Evolutionary conservation across 2,113 vertebrate species (phyloP), one percentile per base, ranked within the genome.

Genomic region (Pristiophorus japonicus): DNA sequence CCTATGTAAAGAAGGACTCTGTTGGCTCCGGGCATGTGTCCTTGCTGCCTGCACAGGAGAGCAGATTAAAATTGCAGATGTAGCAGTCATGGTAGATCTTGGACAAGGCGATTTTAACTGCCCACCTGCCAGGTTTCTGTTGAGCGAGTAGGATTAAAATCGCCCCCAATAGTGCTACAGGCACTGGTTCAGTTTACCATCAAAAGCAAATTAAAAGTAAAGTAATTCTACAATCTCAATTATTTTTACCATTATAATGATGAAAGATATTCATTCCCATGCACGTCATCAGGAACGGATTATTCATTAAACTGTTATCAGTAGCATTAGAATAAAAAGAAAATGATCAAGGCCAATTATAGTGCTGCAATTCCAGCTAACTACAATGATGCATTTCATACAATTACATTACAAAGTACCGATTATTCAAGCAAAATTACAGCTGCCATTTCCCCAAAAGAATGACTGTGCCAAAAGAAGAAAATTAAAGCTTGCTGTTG

Each of bases 391-490:
- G 20, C 65, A 70, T 45, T 94, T 94, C 93, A 42, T 66, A 51
- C n/a, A 47, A 4, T 42, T 20, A 47, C 4, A 67, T 30, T 70
- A 94, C 66, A 94, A 70, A 70, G 92, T 70, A 70, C 42, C 45
- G 24, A 45, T 94, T 70, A 67, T 94, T 67, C 12, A 62, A 51
- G 93, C 38, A 94, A 70, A 94, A 70, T 94, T 94, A 94, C 93
- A 94, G 38, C 27, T 73, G 63, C 65, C 65, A 94, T 45, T 67
- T 67, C 59, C 16, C 85, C 20, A 94, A 47, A 38, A 70, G 42
- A 67, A 47, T 94, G 45, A 73, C 27, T 51, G 3, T 47, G 45
- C 66, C 93, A 67, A 51, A 66, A 38, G 34, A 27, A 94, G 65
- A 94, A 51, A 94, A 94, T 94, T 70, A 94, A 45, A 47, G 66